phyloP scores from a whole-genome alignment of 2,113 vertebrate genomes.

The Diglossa brunneiventris region DNA sequence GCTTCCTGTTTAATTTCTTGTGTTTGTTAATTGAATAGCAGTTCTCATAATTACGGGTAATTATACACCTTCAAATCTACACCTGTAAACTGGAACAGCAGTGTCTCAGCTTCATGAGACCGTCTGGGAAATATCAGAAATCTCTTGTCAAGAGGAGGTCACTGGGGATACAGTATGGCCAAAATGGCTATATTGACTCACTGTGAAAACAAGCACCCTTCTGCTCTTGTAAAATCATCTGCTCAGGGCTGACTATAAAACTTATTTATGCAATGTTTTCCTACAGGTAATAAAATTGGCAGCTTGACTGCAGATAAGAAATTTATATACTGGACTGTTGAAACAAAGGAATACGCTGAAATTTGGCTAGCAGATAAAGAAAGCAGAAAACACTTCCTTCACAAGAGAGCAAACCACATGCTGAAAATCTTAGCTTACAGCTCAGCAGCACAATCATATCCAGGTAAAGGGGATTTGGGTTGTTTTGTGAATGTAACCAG shows the following conservation, averaged over 20 bases:
- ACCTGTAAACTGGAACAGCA: background rate
- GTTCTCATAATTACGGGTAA: background rate
- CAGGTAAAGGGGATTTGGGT: constrained; percentile 56
- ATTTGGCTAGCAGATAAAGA: constrained; percentile 62
- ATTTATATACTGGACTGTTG: constrained; percentile 69
- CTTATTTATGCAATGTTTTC: background rate
- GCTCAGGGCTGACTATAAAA: background rate
- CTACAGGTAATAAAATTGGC: constrained; percentile 37
- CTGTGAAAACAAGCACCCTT: background rate
- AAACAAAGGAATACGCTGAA: constrained; percentile 7
- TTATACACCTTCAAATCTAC: background rate
- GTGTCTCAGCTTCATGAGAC: background rate
- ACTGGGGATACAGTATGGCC: background rate
- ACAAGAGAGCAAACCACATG: background rate
- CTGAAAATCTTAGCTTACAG: constrained; percentile 63
- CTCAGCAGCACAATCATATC: constrained; percentile 54
- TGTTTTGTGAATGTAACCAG: background rate
- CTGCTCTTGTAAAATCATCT: background rate
- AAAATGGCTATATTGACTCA: background rate
- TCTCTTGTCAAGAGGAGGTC: background rate
- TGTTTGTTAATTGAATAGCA: background rate
- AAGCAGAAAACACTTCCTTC: background rate
- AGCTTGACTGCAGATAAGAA: constrained; percentile 68
- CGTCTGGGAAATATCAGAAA: background rate
- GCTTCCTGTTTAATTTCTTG: background rate